Evolutionary conservation across 2,113 vertebrate species (phyloP).

Genomic region (Myrmophylax atrothorax): DNA sequence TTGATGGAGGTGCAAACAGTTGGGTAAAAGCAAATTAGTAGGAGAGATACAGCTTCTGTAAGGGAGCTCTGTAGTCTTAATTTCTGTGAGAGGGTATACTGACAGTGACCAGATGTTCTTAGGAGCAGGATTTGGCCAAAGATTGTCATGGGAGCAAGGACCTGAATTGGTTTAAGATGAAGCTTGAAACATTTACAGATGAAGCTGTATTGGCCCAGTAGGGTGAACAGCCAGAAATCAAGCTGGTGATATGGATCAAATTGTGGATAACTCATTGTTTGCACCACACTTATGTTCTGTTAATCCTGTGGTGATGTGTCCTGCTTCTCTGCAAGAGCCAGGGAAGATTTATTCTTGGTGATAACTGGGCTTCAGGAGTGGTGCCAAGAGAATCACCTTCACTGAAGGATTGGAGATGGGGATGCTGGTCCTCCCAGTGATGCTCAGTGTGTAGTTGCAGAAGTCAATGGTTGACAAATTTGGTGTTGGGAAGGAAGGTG

Average conservation of each 20-base stretch:
- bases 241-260: not conserved
- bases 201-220: not conserved
- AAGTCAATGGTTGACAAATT: accelerated
- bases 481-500: not conserved
- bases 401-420: not conserved
- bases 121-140: not conserved
- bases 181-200: not conserved
- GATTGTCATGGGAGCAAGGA: not conserved
- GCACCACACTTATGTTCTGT: accelerated
- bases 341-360: not conserved
- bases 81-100: not conserved
- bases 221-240: not conserved
- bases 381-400: not conserved
- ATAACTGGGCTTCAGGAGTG: not conserved
- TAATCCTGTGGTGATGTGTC: accelerated
- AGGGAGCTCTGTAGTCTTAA: not conserved
- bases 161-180: not conserved
- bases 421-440: not conserved
- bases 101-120: not conserved
- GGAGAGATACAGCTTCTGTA: not conserved
- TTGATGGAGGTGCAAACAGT: not conserved
- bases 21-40: not conserved
- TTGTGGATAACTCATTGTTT: not conserved
- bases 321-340: not conserved
- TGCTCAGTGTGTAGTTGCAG: accelerated